phyloP scores from a whole-genome alignment of 2,113 vertebrate genomes.

The Rhinolophus sinicus region DNA sequence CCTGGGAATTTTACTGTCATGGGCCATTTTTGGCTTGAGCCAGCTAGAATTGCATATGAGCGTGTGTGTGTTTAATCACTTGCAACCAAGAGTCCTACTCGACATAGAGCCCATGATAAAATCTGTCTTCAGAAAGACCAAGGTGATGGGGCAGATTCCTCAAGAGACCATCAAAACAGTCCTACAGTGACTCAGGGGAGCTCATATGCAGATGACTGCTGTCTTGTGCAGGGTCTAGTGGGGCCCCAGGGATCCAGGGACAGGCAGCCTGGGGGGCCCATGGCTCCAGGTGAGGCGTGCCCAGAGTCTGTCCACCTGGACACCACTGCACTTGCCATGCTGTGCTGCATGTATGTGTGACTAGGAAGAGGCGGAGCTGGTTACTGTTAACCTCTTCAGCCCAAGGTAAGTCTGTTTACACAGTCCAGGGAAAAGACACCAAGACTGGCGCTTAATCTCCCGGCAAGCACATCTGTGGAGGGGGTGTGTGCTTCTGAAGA shows the following conservation, averaged over 20 bases:
- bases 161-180: not conserved
- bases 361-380: not conserved
- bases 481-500: not conserved
- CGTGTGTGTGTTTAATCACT: not conserved
- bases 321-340: not conserved
- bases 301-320: not conserved
- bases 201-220: not conserved
- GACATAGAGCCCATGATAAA: not conserved
- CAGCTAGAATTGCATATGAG: not conserved
- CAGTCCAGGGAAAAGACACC: not conserved
- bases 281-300: not conserved
- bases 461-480: no score
- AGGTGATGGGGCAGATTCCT: not conserved
- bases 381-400: not conserved
- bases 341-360: not conserved
- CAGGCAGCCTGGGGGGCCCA: not conserved
- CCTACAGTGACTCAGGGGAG: not conserved
- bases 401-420: not conserved
- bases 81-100: not conserved
- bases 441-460: not conserved
- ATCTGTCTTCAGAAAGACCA: not conserved
- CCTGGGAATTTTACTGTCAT: not conserved
- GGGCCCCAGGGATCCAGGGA: not conserved
- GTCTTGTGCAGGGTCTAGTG: not conserved
- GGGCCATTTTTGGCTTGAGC: not conserved